These are phyloP conservation scores for Acipenser ruthenus DNA, from an alignment of 2,797 vertebrate genomes.

Conservation along the genomic window DNA sequence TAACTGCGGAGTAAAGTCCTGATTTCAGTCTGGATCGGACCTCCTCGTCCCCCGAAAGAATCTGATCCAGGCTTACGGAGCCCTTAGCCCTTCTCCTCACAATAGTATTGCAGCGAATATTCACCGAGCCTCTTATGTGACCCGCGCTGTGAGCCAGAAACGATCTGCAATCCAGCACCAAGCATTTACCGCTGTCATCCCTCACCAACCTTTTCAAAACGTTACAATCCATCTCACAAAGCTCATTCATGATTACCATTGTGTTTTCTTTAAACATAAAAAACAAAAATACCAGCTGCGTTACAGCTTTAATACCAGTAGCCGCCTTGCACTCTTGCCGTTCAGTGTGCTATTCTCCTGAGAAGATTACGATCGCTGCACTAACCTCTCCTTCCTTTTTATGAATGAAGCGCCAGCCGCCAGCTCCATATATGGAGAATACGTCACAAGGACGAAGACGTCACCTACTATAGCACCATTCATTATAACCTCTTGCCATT, in stretches of 20 bases:
- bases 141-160: slow-evolving; percentile 67
- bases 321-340: slow-evolving; percentile 13
- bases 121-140: slow-evolving; percentile 63
- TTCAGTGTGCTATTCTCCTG: background rate
- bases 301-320: background rate
- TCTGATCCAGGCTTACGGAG: slow-evolving; percentile 60
- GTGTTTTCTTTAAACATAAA: slow-evolving; percentile 16
- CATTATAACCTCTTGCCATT: slow-evolving; percentile 33
- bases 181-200: slow-evolving; percentile 57
- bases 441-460: slow-evolving; percentile 65
- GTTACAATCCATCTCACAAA: slow-evolving; percentile 81
- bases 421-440: slow-evolving; percentile 37
- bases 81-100: slow-evolving; percentile 66
- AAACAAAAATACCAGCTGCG: slow-evolving; percentile 1
- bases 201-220: slow-evolving; percentile 63
- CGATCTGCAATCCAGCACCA: slow-evolving; percentile 69
- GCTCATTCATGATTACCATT: slow-evolving; percentile 64
- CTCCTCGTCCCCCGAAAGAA: slow-evolving; percentile 64
- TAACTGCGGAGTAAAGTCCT: slow-evolving; percentile 63
- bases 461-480: slow-evolving; percentile 49
- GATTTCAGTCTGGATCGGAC: slow-evolving; percentile 51
- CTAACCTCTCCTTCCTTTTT: slow-evolving; percentile 39
- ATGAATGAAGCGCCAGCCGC: slow-evolving; percentile 54
- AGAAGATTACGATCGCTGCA: background rate
- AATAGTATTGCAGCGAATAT: slow-evolving; percentile 68